Evolutionary conservation across 2,888 invertebrate genomes (phyloP).

Genomic region (Orthosia incerta): DNA sequence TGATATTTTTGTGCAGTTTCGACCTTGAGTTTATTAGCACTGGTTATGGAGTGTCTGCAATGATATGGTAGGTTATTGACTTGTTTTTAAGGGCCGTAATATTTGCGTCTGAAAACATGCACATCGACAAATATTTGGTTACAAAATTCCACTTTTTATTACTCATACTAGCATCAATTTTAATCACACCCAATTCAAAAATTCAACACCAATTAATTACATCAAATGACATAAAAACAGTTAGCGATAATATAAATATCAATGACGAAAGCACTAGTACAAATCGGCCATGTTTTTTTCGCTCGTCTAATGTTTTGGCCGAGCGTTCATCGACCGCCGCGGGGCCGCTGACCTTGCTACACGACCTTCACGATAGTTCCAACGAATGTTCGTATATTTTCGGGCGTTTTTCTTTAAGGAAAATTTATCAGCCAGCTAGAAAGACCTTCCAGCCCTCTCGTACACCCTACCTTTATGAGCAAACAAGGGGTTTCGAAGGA

Average conservation of each 20-base stretch:
- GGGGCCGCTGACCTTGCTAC: conserved; percentile 82
- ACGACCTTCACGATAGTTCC: conserved; percentile 85
- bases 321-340: conserved; percentile 72
- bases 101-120: conserved; percentile 1
- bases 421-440: conserved; percentile 79
- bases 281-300: conserved; percentile 60
- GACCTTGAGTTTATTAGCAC: conserved; percentile 36
- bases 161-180: background rate
- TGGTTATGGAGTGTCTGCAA: conserved; percentile 20
- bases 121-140: background rate
- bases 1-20: conserved; percentile 11
- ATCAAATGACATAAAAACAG: conserved; percentile 56
- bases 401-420: conserved; percentile 87
- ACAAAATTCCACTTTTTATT: background rate
- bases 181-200: conserved; percentile 25
- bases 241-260: conserved; percentile 54
- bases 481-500: conserved; percentile 23
- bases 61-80: conserved; percentile 24
- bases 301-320: conserved; percentile 77
- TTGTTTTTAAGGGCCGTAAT: background rate
- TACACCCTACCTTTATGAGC: background rate
- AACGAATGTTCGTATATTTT: conserved; percentile 82
- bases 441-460: conserved; percentile 71
- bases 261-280: conserved; percentile 53
- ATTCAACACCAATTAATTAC: conserved; percentile 44